A percentile compares a stretch with the other conserved stretches of the same genome.
These are phyloP conservation scores for Drosophila anomalata DNA, from an alignment of 2,888 invertebrate genomes.

Conservation along the genomic window DNA sequence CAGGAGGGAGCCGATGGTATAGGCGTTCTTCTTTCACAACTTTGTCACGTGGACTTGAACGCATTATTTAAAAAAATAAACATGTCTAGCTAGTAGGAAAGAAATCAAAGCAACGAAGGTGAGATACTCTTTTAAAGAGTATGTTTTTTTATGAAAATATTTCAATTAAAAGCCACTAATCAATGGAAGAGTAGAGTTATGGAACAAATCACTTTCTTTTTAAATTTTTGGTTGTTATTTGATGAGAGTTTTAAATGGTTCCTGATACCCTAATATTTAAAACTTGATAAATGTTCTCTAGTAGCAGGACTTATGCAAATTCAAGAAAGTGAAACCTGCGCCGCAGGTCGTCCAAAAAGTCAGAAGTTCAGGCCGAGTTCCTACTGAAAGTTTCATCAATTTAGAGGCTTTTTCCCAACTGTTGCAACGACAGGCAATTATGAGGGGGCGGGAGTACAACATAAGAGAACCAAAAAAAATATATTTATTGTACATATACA, in stretches of 20 bases:
- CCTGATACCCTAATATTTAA: conserved; percentile 18
- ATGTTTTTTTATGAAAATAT: background rate
- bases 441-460: conserved; percentile 45
- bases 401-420: conserved; percentile 53
- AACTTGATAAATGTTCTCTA: conserved; percentile 65
- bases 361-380: conserved; percentile 33
- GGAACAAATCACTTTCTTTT: background rate
- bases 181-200: no score
- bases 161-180: no score
- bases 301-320: conserved; percentile 51
- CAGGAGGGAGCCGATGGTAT: conserved; percentile 7
- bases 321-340: conserved; percentile 37
- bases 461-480: conserved; percentile 47
- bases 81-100: background rate
- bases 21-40: conserved; percentile 37
- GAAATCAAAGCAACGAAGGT: background rate
- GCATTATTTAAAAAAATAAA: conserved; percentile 41
- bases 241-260: background rate
- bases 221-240: background rate
- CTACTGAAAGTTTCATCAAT: conserved; percentile 60
- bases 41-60: conserved; percentile 42
- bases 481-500: conserved; percentile 39
- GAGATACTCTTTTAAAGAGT: conserved; percentile 14
- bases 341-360: conserved; percentile 50
- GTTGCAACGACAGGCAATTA: conserved; percentile 74